Evolutionary conservation across 2,888 invertebrate species (phyloP).

Genomic region (Eretmocerus hayati): DNA sequence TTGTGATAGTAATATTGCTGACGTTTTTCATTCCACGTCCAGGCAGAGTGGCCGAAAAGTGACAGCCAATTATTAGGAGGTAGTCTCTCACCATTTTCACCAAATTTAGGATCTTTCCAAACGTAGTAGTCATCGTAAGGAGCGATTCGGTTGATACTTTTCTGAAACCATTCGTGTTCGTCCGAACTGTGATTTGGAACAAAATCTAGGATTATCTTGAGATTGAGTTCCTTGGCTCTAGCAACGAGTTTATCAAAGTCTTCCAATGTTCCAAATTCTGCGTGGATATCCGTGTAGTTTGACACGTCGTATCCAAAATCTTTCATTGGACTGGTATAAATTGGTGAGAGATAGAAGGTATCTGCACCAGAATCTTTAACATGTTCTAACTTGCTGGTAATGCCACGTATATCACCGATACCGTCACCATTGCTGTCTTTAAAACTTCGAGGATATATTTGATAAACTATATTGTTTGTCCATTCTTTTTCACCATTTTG

Average conservation of each 20-base stretch:
- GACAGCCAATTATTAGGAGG: constrained; percentile 50
- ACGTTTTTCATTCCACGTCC: constrained; percentile 53
- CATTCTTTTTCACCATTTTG: too few relatives aligned
- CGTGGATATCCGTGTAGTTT: constrained; percentile 61
- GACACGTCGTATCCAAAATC: constrained; percentile 75
- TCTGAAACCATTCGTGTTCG: constrained; percentile 71
- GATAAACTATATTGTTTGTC: constrained; percentile 73
- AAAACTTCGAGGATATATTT: constrained; percentile 82
- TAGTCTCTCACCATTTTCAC: constrained; percentile 27
- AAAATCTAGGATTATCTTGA: constrained; percentile 41
- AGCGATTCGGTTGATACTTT: constrained; percentile 55
- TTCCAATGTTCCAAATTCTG: constrained; percentile 61
- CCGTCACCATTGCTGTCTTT: constrained; percentile 66
- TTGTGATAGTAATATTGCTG: constrained; percentile 58
- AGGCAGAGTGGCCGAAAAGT: constrained; percentile 51
- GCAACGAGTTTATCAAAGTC: constrained; percentile 60
- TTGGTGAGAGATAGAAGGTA: constrained; percentile 65
- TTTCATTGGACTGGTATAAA: constrained; percentile 66
- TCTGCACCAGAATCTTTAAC: constrained; percentile 55
- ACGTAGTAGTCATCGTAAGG: constrained; percentile 66
- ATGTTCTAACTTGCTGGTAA: constrained; percentile 48
- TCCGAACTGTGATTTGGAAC: constrained; percentile 61
- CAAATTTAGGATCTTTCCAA: constrained; percentile 57
- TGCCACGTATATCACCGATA: constrained; percentile 25
- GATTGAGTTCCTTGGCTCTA: constrained; percentile 50